Conservation (phyloP, 2,888 invertebrate species). For the Melinaea menophilus region DNA sequence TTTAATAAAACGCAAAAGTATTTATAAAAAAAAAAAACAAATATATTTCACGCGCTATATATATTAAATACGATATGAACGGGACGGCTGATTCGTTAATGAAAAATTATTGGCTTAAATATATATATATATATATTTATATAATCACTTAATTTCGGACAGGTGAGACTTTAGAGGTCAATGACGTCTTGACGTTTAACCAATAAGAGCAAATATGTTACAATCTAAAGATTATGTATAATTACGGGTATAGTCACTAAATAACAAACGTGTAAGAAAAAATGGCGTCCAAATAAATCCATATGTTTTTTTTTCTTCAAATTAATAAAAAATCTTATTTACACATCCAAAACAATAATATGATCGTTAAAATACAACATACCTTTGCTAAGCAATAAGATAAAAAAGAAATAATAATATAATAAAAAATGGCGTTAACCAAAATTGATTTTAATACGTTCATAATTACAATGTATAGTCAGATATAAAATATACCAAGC, state of each 20-base stretch:
- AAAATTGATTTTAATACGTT: conserved; percentile 7
- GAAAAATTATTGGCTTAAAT: conserved; percentile 19
- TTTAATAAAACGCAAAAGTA: conserved; percentile 16
- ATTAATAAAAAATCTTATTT: conserved; percentile 75
- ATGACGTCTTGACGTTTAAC: conserved; percentile 19
- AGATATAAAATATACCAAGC: conserved; percentile 3
- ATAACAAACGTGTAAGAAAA: conserved; percentile 68
- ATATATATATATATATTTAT: conserved; percentile 3
- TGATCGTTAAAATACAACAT: conserved; percentile 46
- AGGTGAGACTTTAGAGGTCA: conserved; percentile 15
- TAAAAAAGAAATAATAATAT: conserved; percentile 60
- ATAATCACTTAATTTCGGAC: conserved; percentile 25
- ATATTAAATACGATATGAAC: conserved; percentile 28
- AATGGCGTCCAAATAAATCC: conserved; percentile 22
- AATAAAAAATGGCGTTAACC: conserved; percentile 39
- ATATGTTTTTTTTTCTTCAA: conserved; percentile 21
- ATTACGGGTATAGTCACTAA: conserved; percentile 62
- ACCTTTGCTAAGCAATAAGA: conserved; percentile 67
- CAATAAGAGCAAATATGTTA: conserved; percentile 15
- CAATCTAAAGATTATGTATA: conserved; percentile 46
- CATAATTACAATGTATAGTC: background rate
- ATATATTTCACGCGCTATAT: conserved; percentile 6
- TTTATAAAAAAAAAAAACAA: background rate
- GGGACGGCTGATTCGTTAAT: conserved; percentile 31
- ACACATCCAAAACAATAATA: conserved; percentile 64